phyloP scores from a whole-genome alignment of 2,888 invertebrate genomes.

The Galerucella nymphaeae region DNA sequence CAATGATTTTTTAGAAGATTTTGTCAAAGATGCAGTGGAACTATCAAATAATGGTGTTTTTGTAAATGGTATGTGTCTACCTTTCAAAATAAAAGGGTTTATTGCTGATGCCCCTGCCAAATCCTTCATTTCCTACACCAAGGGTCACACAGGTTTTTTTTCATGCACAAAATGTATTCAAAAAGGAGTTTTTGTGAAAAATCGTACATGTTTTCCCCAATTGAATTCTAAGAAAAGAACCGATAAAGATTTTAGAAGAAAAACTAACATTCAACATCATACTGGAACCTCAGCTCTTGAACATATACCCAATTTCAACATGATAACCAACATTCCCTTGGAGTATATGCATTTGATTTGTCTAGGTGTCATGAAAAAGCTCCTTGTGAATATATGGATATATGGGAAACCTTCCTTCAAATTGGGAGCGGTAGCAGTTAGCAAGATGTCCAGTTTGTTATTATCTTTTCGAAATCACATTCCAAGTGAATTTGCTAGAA shows the following conservation, averaged over 20 bases:
- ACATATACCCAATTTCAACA: too few relatives aligned
- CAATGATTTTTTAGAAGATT: too few relatives aligned
- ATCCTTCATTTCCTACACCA: slow-evolving; percentile 19
- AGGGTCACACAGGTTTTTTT: slow-evolving; percentile 23
- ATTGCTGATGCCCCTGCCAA: slow-evolving; percentile 29
- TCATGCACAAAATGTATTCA: slow-evolving; percentile 29
- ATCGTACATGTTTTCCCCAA: slow-evolving; percentile 28
- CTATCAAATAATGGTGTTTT: too few relatives aligned
- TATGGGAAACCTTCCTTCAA: too few relatives aligned
- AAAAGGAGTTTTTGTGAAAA: slow-evolving; percentile 16
- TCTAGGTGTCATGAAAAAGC: too few relatives aligned
- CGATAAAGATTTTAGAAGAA: slow-evolving; percentile 20
- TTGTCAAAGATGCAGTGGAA: too few relatives aligned
- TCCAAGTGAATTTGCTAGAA: slow-evolving; percentile 11
- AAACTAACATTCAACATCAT: slow-evolving; percentile 18
- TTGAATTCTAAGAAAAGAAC: slow-evolving; percentile 17
- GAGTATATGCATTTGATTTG: too few relatives aligned
- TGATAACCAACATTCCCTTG: too few relatives aligned
- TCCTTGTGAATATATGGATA: too few relatives aligned
- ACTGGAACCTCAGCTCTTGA: slow-evolving; percentile 5
- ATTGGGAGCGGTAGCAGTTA: too few relatives aligned
- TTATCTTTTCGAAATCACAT: background rate
- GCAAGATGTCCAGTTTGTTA: background rate
- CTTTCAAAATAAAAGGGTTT: slow-evolving; percentile 10
- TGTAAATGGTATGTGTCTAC: too few relatives aligned